A percentile compares a stretch with the other conserved stretches of the same genome.
Evolutionary conservation across 2,797 vertebrate genomes (phyloP).

Genomic region (Sebastolobus alascanus): DNA sequence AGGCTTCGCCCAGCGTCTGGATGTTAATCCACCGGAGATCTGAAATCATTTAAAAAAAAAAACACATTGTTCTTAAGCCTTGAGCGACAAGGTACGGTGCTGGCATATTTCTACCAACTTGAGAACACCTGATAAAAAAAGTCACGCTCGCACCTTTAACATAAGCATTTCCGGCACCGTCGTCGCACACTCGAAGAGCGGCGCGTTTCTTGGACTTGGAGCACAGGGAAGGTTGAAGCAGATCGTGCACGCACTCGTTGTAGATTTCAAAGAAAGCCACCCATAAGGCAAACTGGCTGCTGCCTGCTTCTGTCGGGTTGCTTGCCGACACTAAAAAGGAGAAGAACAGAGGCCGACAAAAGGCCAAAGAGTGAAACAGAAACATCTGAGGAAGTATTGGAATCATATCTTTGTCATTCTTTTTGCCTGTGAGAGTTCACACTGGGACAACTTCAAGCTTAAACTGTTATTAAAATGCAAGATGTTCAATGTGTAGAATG

Average conservation of each 20-base stretch:
- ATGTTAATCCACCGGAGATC: conserved; percentile 92
- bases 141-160: conserved; percentile 84
- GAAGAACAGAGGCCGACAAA: background rate
- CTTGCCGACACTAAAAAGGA: conserved; percentile 37
- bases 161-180: conserved; percentile 89
- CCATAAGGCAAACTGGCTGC: conserved; percentile 88
- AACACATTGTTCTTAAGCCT: background rate
- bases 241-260: conserved; percentile 92
- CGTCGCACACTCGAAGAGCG: conserved; percentile 89
- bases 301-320: conserved; percentile 37
- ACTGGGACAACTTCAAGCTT: background rate
- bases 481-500: background rate
- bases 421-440: background rate
- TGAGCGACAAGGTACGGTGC: background rate
- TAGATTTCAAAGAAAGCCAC: conserved; percentile 94
- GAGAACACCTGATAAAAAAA: background rate
- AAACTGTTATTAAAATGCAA: background rate
- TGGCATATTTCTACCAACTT: background rate
- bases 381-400: background rate
- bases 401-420: background rate
- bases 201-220: conserved; percentile 86
- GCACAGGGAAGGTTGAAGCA: conserved; percentile 81
- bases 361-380: background rate
- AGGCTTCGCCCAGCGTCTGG: conserved; percentile 86
- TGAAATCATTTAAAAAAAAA: conserved; percentile 50